Base-by-base conservation (phyloP, 2,113 vertebrate genomes). In the Cisticola juncidis region DNA sequence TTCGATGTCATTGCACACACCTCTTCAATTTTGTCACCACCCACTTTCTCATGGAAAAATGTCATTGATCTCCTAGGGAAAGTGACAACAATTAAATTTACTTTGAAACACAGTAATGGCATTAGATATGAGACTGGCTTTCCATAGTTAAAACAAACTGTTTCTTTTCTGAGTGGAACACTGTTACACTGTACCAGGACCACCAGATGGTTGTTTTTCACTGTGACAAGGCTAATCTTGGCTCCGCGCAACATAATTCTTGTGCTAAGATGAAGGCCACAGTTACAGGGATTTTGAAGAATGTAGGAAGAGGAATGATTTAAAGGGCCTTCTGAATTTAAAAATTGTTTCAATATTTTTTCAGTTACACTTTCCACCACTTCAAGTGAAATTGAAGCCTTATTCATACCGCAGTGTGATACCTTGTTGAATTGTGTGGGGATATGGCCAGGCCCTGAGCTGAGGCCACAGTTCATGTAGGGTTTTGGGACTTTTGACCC, bases 161-260 rank as follows among this genome's bases (percentile, higher is more conserved):
- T 83, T 95, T 96, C 71, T 86, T 94, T 95, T 76, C 64, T 76
- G 91, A 74, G 22, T 54, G 62, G n/a, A 81, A 42, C 61, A 38
- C 28, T 73, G 40, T 76, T 94, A 68, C 50, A 58, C 48, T 57
- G n/a, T 48, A 92, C 25, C 31, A 79, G 81, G 57, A 81, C 71
- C 93, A 68, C 65, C 86, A 92, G 88, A 86, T 93, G 57, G 76
- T 42, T 79, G 82, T 82, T 97, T 94, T 96, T 93, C 60, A 45
- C 54, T 74, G 36, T 58, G 71, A 94, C 83, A 95, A 62, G 79
- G 44, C 40, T 88, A 81, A 86, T 81, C 57, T 89, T 81, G 26
- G 44, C 71, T 94, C 78, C 71, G 15, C 54, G 35, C 25, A 70
- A 19, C 36, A 14, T 51, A 45, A 11, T 40, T 22, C 22, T 78